phyloP scores from a whole-genome alignment of 2,888 invertebrate species.

The Drosophila macrospina region DNA sequence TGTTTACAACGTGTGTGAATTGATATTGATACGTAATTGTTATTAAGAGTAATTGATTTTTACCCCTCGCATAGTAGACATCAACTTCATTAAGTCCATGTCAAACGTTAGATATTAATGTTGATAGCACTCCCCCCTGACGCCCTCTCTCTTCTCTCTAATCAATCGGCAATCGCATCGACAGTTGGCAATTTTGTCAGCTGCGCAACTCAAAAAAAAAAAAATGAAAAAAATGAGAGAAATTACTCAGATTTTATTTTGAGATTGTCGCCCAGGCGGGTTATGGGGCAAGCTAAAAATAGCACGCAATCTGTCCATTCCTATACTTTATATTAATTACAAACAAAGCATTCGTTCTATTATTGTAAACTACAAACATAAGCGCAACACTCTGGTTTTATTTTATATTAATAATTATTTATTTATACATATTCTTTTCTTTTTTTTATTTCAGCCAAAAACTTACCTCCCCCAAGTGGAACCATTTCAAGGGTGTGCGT shows the following conservation, averaged over 20 bases:
- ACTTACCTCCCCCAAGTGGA: slow-evolving; percentile 99
- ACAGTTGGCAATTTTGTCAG: slow-evolving; percentile 18
- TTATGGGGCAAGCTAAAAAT: slow-evolving; percentile 55
- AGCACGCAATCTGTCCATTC: slow-evolving; percentile 46
- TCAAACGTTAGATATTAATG: slow-evolving; percentile 32
- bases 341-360: slow-evolving; percentile 34
- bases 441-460: slow-evolving; percentile 91
- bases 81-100: slow-evolving; percentile 10
- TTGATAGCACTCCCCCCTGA: slow-evolving; percentile 22
- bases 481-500: slow-evolving; percentile 99
- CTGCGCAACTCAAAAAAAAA: slow-evolving; percentile 8
- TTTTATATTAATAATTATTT: background rate
- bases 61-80: background rate
- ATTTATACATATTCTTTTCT: background rate
- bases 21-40: slow-evolving; percentile 37
- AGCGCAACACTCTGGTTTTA: too few species aligned
- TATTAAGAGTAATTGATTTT: slow-evolving; percentile 30
- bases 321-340: slow-evolving; percentile 43
- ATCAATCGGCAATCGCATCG: slow-evolving; percentile 22
- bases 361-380: slow-evolving; percentile 18
- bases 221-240: slow-evolving; percentile 10
- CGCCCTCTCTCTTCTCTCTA: background rate
- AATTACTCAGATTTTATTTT: slow-evolving; percentile 53
- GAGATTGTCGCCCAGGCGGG: slow-evolving; percentile 50
- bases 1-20: slow-evolving; percentile 36